These are phyloP conservation scores for Clarias gariepinus DNA, from an alignment of 2,113 vertebrate genomes.

Conservation along the genomic window DNA sequence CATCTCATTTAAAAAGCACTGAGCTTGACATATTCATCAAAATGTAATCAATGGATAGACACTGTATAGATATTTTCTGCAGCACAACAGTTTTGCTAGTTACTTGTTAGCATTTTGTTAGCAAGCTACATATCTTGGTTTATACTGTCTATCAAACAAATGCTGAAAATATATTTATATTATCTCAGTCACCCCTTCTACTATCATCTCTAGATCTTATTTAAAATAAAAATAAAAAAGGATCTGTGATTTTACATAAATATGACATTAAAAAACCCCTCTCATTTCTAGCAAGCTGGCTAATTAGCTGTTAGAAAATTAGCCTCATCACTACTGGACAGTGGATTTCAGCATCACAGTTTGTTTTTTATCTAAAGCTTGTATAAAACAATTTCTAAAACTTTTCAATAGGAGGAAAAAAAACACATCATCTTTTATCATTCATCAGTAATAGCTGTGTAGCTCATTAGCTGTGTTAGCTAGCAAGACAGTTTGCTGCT, in stretches of 20 bases:
- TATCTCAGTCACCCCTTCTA: background rate
- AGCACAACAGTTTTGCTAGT: background rate
- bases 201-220: background rate
- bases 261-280: background rate
- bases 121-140: background rate
- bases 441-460: background rate
- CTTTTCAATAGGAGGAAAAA: background rate
- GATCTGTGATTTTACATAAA: background rate
- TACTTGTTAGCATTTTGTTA: slow-evolving; percentile 1
- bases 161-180: background rate
- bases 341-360: background rate
- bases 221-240: background rate
- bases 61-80: background rate
- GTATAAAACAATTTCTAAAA: background rate
- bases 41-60: too few relatives aligned
- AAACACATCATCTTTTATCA: background rate
- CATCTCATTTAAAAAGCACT: background rate
- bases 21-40: too few relatives aligned
- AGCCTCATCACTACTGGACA: background rate
- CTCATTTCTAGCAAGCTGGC: background rate
- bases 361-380: background rate
- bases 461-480: background rate
- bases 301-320: background rate
- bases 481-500: background rate
- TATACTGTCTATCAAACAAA: background rate